Percentiles rank a stretch among this genome's conserved stretches.
These are phyloP conservation scores for Ptyas mucosa DNA, from an alignment of 2,113 vertebrate species.

Conservation along the genomic window DNA sequence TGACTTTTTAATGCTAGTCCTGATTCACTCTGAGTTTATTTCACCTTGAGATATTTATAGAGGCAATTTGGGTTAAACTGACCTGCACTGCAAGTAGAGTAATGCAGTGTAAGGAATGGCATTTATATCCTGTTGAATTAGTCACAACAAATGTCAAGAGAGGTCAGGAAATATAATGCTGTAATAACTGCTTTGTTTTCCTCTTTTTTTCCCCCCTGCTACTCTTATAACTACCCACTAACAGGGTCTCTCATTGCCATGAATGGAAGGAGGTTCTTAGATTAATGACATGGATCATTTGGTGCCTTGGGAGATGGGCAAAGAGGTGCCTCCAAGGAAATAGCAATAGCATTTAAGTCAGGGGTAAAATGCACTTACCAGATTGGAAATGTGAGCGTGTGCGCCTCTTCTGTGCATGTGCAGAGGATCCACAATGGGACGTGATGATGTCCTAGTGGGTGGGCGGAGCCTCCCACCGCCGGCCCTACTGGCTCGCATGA, in stretches of 20 bases:
- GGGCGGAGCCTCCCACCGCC: too few relatives aligned
- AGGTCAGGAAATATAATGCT: constrained; percentile 5
- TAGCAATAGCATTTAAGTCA: too few relatives aligned
- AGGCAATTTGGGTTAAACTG: constrained; percentile 24
- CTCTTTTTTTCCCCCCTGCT: neutral
- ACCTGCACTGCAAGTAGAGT: constrained; percentile 6
- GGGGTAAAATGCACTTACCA: too few relatives aligned
- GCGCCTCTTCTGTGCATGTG: too few relatives aligned
- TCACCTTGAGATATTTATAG: constrained; percentile 10
- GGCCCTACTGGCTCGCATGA: too few relatives aligned
- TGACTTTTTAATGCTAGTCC: neutral
- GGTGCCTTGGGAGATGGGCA: neutral
- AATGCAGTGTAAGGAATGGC: neutral
- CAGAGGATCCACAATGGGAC: too few relatives aligned
- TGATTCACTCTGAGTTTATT: neutral
- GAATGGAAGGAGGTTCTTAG: neutral
- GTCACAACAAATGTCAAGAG: neutral
- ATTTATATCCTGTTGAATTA: constrained; percentile 1
- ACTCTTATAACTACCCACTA: neutral
- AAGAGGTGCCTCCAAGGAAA: neutral
- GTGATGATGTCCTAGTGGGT: too few relatives aligned
- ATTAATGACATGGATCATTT: neutral
- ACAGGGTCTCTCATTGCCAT: neutral
- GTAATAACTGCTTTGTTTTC: neutral
- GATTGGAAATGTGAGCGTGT: too few relatives aligned